phyloP scores from a whole-genome alignment of 1,140 invertebrate genomes.

The Megathymus violae region DNA sequence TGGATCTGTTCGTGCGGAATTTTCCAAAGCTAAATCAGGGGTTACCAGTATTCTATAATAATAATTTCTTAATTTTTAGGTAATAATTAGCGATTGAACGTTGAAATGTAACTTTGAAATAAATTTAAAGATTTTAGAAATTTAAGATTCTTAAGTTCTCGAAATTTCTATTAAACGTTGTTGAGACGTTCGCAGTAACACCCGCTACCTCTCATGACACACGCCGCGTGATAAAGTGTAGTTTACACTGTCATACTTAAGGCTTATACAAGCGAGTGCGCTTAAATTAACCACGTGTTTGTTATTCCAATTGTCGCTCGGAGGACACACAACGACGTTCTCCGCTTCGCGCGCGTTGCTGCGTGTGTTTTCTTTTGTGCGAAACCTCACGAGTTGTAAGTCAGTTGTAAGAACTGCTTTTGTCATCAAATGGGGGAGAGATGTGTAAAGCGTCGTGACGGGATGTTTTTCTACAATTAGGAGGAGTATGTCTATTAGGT shows the following conservation, averaged over 20 bases:
- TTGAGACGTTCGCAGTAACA: too few relatives aligned
- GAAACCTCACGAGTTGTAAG: conserved; percentile 18
- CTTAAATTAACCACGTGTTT: conserved; percentile 56
- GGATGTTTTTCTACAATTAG: conserved; percentile 14
- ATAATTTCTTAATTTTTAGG: too few relatives aligned
- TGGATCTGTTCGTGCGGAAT: too few relatives aligned
- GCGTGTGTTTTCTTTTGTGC: conserved; percentile 14
- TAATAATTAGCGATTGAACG: too few relatives aligned
- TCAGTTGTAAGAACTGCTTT: conserved; percentile 19
- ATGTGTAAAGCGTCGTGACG: background rate
- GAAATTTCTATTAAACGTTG: too few relatives aligned
- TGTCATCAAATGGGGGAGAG: conserved; percentile 1
- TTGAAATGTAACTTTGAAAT: too few relatives aligned
- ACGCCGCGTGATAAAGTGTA: conserved; percentile 35
- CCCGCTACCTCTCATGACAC: conserved; percentile 26
- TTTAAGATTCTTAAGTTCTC: too few relatives aligned
- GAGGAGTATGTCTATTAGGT: too few relatives aligned
- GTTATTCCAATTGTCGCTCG: conserved; percentile 58
- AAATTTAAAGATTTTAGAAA: too few relatives aligned
- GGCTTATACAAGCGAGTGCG: conserved; percentile 39
- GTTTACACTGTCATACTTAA: conserved; percentile 52
- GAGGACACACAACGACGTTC: conserved; percentile 18
- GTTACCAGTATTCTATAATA: too few relatives aligned
- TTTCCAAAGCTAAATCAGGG: too few relatives aligned
- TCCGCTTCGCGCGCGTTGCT: conserved; percentile 7